Evolutionary conservation across 2,888 invertebrate species (phyloP), one percentile per base, ranked within the genome.

Genomic region (Theodoxus fluviatilis): DNA sequence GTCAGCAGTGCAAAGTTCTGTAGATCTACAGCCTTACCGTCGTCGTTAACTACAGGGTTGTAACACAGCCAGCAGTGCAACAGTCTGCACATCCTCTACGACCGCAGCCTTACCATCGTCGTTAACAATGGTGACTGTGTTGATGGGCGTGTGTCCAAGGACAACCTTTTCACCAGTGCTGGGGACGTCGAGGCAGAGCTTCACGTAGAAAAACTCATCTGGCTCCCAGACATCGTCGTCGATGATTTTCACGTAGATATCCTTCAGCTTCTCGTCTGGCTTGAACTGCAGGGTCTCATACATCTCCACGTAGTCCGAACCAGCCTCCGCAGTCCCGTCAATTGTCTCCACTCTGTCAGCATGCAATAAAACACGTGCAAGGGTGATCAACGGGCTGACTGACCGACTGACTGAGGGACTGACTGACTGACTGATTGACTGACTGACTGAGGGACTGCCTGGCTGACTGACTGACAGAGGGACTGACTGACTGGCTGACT

Each of bases 211-310:
- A 73, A 90, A 90, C 82, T 91, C 90, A 79, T 90, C 90, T 0
- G 90, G 90, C 82, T 91, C 90, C 90, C 90, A 91, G 73, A 90
- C 89, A 71, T 89, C 89, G 76, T 90, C 90, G 71, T 90, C 89
- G 9, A 90, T 85, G 71, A 91, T 89, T 74, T 89, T 88, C 1
- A 91, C 85, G 35, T 83, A 83, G 15, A 90, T 78, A 74, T 87
- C 82, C 78, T 89, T 89, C 73, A 89, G 87, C 35, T 81, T 84
- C 75, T 91, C 90, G 35, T 88, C 86, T 4, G 88, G 85, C 67
- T 87, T 87, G 81, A 91, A 91, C 1, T 86, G 86, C 2, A 91
- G 68, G 31, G 88, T 85, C 75, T 90, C 87, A 75, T 89, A 89
- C 63, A 90, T 79, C 18, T 88, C 87, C 38, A 88, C 80, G 82